Conservation (phyloP, 2,113 vertebrate species). For the Tichodroma muraria region DNA sequence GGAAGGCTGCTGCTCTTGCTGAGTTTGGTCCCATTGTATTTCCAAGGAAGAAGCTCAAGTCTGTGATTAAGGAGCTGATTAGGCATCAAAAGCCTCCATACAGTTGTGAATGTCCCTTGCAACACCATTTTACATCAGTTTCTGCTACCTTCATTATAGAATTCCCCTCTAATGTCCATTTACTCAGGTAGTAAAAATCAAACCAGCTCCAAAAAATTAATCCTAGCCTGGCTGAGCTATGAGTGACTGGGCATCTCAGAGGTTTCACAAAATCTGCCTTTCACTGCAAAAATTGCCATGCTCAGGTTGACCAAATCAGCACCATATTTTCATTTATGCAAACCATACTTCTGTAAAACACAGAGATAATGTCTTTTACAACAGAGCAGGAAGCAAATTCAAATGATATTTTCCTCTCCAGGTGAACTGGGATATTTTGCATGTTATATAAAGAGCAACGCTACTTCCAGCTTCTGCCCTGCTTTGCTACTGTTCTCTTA, state of each 20-base stretch:
- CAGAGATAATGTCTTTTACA: background rate
- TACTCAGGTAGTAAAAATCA: background rate
- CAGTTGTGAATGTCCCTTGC: background rate
- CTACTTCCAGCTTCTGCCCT: background rate
- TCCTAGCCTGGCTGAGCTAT: background rate
- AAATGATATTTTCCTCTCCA: background rate
- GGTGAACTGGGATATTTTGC: background rate
- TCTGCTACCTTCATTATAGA: background rate
- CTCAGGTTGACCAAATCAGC: background rate
- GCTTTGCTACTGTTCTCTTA: background rate
- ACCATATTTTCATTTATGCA: background rate
- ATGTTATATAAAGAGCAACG: background rate
- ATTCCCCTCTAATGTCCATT: background rate
- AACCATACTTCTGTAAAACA: background rate
- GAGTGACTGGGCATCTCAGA: background rate
- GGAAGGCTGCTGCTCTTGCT: background rate
- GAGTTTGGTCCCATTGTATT: background rate
- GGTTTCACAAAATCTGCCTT: background rate
- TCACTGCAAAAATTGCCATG: background rate
- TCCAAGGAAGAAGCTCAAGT: background rate
- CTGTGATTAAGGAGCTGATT: background rate
- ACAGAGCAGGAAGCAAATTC: background rate
- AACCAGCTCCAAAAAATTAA: background rate
- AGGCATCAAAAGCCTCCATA: background rate
- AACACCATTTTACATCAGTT: background rate